Conservation (phyloP, 2,888 invertebrate species). For the Drosophila dives region DNA sequence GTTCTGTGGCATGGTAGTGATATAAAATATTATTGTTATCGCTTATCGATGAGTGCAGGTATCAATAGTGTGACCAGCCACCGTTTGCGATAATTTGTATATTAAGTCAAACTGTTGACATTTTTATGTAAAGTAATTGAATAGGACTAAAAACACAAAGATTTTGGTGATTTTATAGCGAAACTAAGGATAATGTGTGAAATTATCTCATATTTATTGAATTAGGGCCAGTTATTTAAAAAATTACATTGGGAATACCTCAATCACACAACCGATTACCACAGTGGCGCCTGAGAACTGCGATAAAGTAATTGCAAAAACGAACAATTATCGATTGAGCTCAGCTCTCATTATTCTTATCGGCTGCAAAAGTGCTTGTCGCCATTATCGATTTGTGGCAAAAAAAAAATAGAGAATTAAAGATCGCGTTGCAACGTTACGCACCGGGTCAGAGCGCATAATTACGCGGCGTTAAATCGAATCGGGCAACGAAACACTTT, state of each 20-base stretch:
- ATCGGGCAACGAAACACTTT: constrained; percentile 28
- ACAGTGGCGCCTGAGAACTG: constrained; percentile 1
- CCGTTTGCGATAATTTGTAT: not conserved
- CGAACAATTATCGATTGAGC: constrained; percentile 23
- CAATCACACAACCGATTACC: not conserved
- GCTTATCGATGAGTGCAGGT: constrained; percentile 21
- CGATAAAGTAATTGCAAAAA: constrained; percentile 9
- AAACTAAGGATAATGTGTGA: not conserved
- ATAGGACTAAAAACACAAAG: not conserved
- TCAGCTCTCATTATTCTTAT: constrained; percentile 41
- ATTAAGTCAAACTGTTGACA: not conserved
- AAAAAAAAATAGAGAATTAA: constrained; percentile 64
- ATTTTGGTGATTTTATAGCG: not conserved
- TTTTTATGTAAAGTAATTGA: not conserved
- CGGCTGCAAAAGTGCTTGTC: constrained; percentile 56
- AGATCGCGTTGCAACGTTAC: constrained; percentile 66
- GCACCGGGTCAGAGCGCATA: constrained; percentile 71
- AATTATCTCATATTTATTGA: not conserved
- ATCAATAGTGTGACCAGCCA: constrained; percentile 9
- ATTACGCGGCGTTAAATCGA: constrained; percentile 57
- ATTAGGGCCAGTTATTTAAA: not conserved
- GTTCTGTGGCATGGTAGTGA: constrained; percentile 28
- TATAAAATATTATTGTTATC: constrained; percentile 28
- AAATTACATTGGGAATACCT: constrained; percentile 1
- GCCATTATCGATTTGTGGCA: constrained; percentile 73